A percentile compares a stretch with the other conserved stretches of the same genome.
phyloP scores from a whole-genome alignment of 64 coral and sea anemone genomes.

The Stichodactyla mertensii region DNA sequence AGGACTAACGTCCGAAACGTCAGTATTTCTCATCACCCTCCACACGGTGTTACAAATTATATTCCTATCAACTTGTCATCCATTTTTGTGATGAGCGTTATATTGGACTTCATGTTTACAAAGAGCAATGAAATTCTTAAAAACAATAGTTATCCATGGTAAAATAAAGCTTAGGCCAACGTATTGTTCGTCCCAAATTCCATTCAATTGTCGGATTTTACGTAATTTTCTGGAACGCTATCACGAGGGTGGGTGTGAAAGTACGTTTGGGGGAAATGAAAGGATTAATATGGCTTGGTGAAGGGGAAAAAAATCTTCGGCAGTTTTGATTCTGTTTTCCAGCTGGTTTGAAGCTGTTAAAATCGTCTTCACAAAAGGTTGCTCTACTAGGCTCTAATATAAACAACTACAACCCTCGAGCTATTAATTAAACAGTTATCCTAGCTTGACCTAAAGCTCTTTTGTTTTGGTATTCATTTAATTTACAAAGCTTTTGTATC shows the following conservation, averaged over 20 bases:
- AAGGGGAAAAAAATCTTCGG: background rate
- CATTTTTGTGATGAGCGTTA: background rate
- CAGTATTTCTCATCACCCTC: too few species aligned
- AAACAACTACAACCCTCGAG: constrained; percentile 59
- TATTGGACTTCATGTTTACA: background rate
- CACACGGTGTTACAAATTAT: too few species aligned
- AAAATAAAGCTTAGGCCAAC: background rate
- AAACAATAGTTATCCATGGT: background rate
- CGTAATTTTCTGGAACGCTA: background rate
- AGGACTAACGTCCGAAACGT: too few species aligned
- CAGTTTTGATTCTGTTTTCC: background rate
- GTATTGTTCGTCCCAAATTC: background rate
- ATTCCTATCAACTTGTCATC: too few species aligned
- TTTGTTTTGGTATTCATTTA: constrained; percentile 64
- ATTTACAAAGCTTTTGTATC: constrained; percentile 93
- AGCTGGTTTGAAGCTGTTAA: background rate
- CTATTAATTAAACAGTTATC: constrained; percentile 75
- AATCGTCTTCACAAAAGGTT: background rate
- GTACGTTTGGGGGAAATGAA: background rate
- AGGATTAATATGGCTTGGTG: too few species aligned
- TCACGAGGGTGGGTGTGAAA: background rate
- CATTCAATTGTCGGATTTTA: background rate
- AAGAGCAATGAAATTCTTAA: background rate
- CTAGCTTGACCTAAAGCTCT: constrained; percentile 28
- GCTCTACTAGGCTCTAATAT: constrained; percentile 6